Percentiles rank a stretch among this genome's conserved stretches.
These are phyloP conservation scores for Rotaria magnacalcarata DNA, from an alignment of 2,888 invertebrate species.

Conservation along the genomic window DNA sequence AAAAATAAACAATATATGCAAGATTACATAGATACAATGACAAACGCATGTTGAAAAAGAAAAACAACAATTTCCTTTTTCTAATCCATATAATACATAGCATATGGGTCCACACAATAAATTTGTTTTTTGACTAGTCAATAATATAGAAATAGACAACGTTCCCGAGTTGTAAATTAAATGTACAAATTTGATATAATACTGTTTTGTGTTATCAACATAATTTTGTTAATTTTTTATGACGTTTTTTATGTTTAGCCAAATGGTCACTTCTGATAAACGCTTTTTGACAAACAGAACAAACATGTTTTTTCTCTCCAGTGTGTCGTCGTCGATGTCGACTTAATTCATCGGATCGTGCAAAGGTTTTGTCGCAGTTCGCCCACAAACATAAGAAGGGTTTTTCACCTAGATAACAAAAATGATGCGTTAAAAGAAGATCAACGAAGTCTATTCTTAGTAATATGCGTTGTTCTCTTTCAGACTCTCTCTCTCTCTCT, in stretches of 20 bases:
- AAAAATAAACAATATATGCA: neutral
- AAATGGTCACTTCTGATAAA: conserved; percentile 59
- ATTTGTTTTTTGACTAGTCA: neutral
- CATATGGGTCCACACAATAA: neutral
- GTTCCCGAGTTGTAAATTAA: neutral
- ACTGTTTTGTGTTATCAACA: neutral
- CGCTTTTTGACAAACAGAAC: conserved; percentile 66
- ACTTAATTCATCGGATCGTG: conserved; percentile 83
- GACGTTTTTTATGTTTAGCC: conserved; percentile 52
- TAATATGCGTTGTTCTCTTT: neutral
- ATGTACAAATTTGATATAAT: neutral
- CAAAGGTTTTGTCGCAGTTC: conserved; percentile 78
- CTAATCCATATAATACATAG: neutral
- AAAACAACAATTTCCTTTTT: neutral
- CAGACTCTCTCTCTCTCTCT: too few relatives aligned
- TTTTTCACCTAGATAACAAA: conserved; percentile 64
- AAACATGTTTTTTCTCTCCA: conserved; percentile 83
- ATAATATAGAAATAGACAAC: neutral
- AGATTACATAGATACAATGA: neutral
- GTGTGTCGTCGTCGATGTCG: conserved; percentile 86
- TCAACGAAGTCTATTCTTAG: neutral
- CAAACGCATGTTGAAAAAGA: neutral
- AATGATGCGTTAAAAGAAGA: neutral
- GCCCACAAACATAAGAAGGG: conserved; percentile 83
- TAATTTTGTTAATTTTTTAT: neutral